These are phyloP conservation scores for Leucoptera coffeella DNA, from an alignment of 2,888 invertebrate genomes.

Conservation along the genomic window DNA sequence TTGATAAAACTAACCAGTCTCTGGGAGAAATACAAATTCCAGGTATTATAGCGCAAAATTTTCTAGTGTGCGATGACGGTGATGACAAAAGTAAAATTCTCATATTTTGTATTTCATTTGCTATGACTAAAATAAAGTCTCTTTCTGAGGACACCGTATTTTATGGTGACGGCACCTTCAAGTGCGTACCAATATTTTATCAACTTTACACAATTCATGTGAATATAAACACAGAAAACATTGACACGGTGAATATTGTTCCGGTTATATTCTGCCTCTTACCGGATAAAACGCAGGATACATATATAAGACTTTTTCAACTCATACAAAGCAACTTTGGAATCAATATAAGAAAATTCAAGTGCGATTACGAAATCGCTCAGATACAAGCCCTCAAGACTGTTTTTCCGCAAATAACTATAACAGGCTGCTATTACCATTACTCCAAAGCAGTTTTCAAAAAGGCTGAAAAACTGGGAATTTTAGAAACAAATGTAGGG, in stretches of 20 bases:
- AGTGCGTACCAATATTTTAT: constrained; percentile 1
- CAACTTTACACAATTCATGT: constrained; percentile 1
- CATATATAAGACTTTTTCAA: constrained; percentile 3
- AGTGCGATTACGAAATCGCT: constrained; percentile 4
- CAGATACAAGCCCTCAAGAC: constrained; percentile 2
- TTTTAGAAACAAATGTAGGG: constrained; percentile 2
- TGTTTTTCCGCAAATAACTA: constrained; percentile 3
- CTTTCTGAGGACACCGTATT: constrained; percentile 2
- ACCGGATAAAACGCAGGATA: constrained; percentile 1
- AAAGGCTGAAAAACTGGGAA: constrained; percentile 3
- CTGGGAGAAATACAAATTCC: too few species aligned
- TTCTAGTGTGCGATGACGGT: too few species aligned
- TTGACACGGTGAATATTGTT: constrained; percentile 4
- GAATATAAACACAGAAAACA: constrained; percentile 2
- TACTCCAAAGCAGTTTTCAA: constrained; percentile 3
- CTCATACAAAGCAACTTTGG: constrained; percentile 2
- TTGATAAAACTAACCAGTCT: too few species aligned
- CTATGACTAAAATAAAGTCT: neutral
- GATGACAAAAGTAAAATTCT: too few species aligned
- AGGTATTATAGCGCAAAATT: too few species aligned
- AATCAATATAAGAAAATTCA: constrained; percentile 2
- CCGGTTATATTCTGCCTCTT: constrained; percentile 3
- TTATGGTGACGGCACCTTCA: constrained; percentile 2
- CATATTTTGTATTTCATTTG: neutral
- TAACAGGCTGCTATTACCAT: constrained; percentile 3